These are phyloP conservation scores for Brachypalpus laphriformis DNA, from an alignment of 2,888 invertebrate genomes.

Conservation along the genomic window DNA sequence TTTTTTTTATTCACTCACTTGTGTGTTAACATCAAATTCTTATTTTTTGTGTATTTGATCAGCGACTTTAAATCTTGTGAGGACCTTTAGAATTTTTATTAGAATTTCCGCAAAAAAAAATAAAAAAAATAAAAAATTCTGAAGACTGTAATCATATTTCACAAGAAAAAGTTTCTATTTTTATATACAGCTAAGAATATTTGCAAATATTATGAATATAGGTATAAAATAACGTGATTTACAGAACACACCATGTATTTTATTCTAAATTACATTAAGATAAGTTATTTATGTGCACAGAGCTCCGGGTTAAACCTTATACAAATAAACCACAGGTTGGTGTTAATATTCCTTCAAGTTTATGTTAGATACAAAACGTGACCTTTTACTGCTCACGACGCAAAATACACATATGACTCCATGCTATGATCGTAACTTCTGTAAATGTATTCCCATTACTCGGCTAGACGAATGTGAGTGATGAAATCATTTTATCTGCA, in stretches of 20 bases:
- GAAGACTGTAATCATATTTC: too few relatives aligned
- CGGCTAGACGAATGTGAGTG: constrained; percentile 29
- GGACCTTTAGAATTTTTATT: not conserved
- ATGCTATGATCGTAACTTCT: not conserved
- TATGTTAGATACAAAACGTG: constrained; percentile 8
- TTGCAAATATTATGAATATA: too few relatives aligned
- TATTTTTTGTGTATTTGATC: not conserved
- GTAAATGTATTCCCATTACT: constrained; percentile 4
- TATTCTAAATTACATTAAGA: not conserved
- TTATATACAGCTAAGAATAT: too few relatives aligned
- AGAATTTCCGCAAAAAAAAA: not conserved
- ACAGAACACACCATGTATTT: too few relatives aligned
- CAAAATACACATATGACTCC: not conserved
- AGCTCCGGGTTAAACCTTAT: not conserved
- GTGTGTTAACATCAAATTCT: not conserved
- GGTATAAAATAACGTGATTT: too few relatives aligned
- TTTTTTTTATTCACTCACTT: constrained; percentile 21
- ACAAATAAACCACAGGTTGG: not conserved
- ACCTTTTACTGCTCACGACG: constrained; percentile 8
- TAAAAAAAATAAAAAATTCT: too few relatives aligned
- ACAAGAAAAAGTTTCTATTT: too few relatives aligned
- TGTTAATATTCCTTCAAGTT: not conserved
- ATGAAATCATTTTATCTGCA: not conserved
- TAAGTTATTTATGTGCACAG: not conserved
- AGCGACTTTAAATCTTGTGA: not conserved